Conservation (phyloP, 53 echinoderm and acorn worm genomes). For the Holothuria leucospilota region DNA sequence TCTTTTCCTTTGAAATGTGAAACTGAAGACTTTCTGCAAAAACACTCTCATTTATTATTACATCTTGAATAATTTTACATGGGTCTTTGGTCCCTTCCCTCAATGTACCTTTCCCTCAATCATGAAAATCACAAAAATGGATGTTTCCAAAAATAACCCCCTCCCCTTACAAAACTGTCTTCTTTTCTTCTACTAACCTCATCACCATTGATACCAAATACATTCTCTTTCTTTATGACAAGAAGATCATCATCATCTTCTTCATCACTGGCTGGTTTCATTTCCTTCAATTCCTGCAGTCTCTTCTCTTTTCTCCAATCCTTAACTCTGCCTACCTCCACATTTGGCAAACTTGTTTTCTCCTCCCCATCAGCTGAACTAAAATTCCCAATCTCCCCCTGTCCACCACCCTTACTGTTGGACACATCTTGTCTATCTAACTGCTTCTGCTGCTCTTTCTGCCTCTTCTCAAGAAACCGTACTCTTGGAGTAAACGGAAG, state of each 20-base stretch:
- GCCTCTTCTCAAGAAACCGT: slow-evolving; percentile 19
- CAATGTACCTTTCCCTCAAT: no score
- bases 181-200: neutral
- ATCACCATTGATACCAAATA: neutral
- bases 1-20: no score
- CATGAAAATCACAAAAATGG: no score
- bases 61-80: no score
- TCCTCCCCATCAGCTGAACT: neutral
- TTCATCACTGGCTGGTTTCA: slow-evolving; percentile 33
- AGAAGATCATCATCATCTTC: slow-evolving; percentile 20
- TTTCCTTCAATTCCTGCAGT: slow-evolving; percentile 12
- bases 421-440: no score
- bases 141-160: no score
- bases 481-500: slow-evolving; percentile 43
- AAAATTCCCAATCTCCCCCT: no score
- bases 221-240: slow-evolving; percentile 27
- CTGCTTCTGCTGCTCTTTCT: slow-evolving; percentile 11
- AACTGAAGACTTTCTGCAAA: no score
- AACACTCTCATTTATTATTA: no score
- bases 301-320: slow-evolving; percentile 36
- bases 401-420: no score
- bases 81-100: no score
- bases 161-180: no score
- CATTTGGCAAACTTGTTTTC: neutral
- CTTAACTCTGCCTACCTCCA: neutral